These are phyloP conservation scores for Molanna angustata DNA, from an alignment of 2,888 invertebrate genomes.

Conservation along the genomic window DNA sequence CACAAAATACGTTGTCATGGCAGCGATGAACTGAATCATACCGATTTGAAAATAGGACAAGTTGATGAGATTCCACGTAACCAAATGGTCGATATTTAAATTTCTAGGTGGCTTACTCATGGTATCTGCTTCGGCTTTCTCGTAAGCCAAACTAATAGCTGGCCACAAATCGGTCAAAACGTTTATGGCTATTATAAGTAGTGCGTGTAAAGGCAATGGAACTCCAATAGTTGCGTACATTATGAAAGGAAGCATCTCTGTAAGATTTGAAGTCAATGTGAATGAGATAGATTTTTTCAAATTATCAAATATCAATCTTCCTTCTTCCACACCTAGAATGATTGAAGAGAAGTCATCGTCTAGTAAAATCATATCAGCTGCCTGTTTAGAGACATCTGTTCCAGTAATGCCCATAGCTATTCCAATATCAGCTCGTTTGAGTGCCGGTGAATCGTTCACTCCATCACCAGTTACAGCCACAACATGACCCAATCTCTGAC, in stretches of 20 bases:
- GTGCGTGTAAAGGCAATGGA: constrained; percentile 65
- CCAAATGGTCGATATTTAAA: constrained; percentile 51
- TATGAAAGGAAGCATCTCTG: constrained; percentile 82
- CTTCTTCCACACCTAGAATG: constrained; percentile 80
- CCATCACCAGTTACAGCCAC: constrained; percentile 89
- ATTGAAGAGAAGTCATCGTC: constrained; percentile 90
- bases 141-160: constrained; percentile 76
- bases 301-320: constrained; percentile 80
- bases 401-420: constrained; percentile 79
- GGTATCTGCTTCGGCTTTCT: constrained; percentile 71
- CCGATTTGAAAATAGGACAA: constrained; percentile 87
- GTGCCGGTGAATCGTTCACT: constrained; percentile 83
- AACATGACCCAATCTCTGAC: constrained; percentile 73
- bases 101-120: constrained; percentile 64
- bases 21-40: constrained; percentile 78
- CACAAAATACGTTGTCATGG: constrained; percentile 76
- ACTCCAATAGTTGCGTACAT: constrained; percentile 69
- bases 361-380: constrained; percentile 87
- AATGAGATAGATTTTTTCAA: constrained; percentile 84
- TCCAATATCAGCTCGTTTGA: constrained; percentile 82
- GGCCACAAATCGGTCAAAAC: constrained; percentile 78
- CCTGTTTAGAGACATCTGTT: constrained; percentile 80
- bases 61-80: constrained; percentile 62
- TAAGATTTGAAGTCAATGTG: constrained; percentile 78
- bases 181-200: constrained; percentile 68